phyloP scores from a whole-genome alignment of 35 echinoderm and acorn worm genomes.

The Anneissia japonica region DNA sequence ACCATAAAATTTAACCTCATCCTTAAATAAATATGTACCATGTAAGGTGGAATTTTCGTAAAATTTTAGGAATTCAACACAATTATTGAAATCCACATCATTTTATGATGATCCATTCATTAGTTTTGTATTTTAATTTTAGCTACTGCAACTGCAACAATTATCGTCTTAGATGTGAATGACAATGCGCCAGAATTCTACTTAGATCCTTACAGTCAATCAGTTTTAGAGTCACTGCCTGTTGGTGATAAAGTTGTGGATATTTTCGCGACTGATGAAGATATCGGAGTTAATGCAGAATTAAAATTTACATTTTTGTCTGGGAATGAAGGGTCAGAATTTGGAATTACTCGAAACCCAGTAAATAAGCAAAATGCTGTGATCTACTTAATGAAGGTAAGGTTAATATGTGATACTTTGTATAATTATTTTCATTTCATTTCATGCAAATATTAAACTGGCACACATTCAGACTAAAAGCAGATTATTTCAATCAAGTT shows the following conservation, averaged over 20 bases:
- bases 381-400: not conserved
- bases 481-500: too few species aligned
- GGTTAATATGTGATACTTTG: too few species aligned
- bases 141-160: slow-evolving; percentile 50
- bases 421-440: too few species aligned
- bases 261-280: slow-evolving; percentile 39
- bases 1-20: too few species aligned
- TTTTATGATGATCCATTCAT: too few species aligned
- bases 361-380: not conserved
- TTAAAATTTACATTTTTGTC: slow-evolving; percentile 31
- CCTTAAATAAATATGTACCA: too few species aligned
- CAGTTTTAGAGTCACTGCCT: slow-evolving; percentile 34
- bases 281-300: slow-evolving; percentile 22
- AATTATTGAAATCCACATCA: too few species aligned
- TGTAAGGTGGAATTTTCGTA: too few species aligned
- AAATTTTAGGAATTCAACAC: too few species aligned
- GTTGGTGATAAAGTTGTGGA: slow-evolving; percentile 46
- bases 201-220: not conserved
- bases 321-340: slow-evolving; percentile 37
- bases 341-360: slow-evolving; percentile 29
- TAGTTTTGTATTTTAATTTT: not conserved
- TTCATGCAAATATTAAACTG: too few species aligned
- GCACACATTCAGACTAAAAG: too few species aligned
- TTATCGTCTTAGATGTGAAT: slow-evolving; percentile 47
- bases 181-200: slow-evolving; percentile 59